Conservation (phyloP, 2,797 vertebrate genomes). For the Sebastes miniatus region DNA sequence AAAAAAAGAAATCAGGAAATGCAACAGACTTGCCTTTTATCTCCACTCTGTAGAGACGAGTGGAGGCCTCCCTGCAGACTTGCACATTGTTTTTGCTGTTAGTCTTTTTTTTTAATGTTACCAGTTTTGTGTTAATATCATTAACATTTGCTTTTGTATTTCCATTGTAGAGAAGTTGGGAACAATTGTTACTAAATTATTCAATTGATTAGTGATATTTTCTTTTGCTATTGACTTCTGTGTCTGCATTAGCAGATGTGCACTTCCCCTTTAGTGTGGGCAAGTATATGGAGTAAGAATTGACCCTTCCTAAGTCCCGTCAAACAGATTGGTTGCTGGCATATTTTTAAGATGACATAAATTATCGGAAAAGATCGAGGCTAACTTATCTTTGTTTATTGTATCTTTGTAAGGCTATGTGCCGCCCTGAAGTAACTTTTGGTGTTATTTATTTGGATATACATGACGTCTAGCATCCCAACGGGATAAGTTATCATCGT, state of each 20-base stretch:
- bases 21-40: constrained; percentile 53
- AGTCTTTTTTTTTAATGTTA: constrained; percentile 23
- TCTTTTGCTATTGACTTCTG: not conserved
- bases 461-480: too few species aligned
- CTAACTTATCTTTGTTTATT: too few species aligned
- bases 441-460: too few species aligned
- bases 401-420: not conserved
- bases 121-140: constrained; percentile 19
- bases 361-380: too few species aligned
- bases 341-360: not conserved
- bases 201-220: not conserved
- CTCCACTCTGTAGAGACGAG: constrained; percentile 18
- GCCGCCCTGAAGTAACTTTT: not conserved
- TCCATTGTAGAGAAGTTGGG: constrained; percentile 31
- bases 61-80: constrained; percentile 57
- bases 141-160: constrained; percentile 14
- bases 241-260: not conserved
- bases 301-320: not conserved
- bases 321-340: not conserved
- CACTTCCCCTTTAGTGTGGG: not conserved
- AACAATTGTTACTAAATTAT: constrained; percentile 39
- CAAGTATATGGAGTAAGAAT: not conserved
- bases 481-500: too few species aligned
- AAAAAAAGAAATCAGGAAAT: constrained; percentile 36
- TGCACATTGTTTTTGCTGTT: constrained; percentile 63